Evolutionary conservation across 2,888 invertebrate genomes (phyloP).

Genomic region (Pristionchus japonicus): DNA sequence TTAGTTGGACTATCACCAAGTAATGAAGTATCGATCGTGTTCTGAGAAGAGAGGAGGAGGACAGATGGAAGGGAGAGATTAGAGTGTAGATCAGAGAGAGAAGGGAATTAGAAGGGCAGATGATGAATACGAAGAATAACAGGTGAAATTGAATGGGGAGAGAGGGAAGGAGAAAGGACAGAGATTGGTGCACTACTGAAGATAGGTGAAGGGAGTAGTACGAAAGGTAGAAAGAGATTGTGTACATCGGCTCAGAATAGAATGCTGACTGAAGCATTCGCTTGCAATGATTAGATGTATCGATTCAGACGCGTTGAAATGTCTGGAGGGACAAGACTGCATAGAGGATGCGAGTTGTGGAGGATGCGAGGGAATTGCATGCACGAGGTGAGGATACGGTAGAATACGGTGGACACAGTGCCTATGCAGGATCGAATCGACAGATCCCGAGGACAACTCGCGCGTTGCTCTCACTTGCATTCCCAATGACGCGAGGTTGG

Average conservation of each 20-base stretch:
- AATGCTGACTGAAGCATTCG: neutral
- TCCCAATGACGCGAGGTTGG: slow-evolving; percentile 58
- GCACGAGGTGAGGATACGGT: neutral
- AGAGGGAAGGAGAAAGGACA: neutral
- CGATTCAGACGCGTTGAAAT: slow-evolving; percentile 55
- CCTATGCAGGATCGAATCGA: slow-evolving; percentile 51
- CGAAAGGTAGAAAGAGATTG: neutral
- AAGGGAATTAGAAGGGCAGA: slow-evolving; percentile 2
- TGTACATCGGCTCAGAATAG: neutral
- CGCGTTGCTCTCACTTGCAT: slow-evolving; percentile 60
- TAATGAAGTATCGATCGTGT: slow-evolving; percentile 46
- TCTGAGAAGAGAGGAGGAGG: slow-evolving; percentile 1
- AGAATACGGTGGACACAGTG: neutral
- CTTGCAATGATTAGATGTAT: neutral
- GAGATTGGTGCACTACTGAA: slow-evolving; percentile 18
- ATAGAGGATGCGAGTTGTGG: slow-evolving; percentile 57
- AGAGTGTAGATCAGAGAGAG: slow-evolving; percentile 4
- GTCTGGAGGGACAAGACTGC: slow-evolving; percentile 63
- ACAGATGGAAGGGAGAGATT: slow-evolving; percentile 46
- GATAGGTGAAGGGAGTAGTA: neutral
- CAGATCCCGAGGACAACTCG: slow-evolving; percentile 57
- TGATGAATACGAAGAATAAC: neutral
- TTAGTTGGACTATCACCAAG: slow-evolving; percentile 51
- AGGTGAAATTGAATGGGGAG: slow-evolving; percentile 15
- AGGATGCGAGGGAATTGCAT: slow-evolving; percentile 54